Conservation (phyloP, 2,113 vertebrate species). For the Myxocyprinus asiaticus region DNA sequence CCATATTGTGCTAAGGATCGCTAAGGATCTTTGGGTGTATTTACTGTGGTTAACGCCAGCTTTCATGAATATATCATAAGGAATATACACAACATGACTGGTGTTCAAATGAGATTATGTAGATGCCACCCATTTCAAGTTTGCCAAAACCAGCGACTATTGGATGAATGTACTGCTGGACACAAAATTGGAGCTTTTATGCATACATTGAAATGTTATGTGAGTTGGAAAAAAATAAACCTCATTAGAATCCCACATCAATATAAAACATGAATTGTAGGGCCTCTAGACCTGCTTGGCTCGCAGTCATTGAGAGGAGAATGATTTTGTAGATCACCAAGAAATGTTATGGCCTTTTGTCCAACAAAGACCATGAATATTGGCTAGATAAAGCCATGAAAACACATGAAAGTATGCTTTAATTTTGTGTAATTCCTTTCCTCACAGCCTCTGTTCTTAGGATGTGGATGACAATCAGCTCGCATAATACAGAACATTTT, state of each 20-base stretch:
- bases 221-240: not conserved
- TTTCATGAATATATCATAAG: constrained; percentile 26
- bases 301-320: constrained; percentile 3
- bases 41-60: not conserved
- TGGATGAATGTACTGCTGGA: not conserved
- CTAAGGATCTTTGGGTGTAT: not conserved
- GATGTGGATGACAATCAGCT: not conserved
- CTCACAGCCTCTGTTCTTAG: constrained; percentile 9
- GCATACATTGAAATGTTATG: not conserved
- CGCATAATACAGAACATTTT: constrained; percentile 16
- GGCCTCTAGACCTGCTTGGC: not conserved
- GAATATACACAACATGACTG: constrained; percentile 12
- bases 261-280: constrained; percentile 3
- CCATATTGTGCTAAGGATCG: not conserved
- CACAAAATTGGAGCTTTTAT: not conserved
- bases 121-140: constrained; percentile 19
- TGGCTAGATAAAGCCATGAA: not conserved
- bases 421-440: not conserved
- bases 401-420: constrained; percentile 6
- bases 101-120: constrained; percentile 15
- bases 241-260: constrained; percentile 2
- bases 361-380: not conserved
- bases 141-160: not conserved
- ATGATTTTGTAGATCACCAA: not conserved
- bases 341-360: not conserved